Evolutionary conservation across 64 coral and sea anemone species (phyloP), one percentile per base, ranked within the genome.

Genomic region (Montipora cactus): DNA sequence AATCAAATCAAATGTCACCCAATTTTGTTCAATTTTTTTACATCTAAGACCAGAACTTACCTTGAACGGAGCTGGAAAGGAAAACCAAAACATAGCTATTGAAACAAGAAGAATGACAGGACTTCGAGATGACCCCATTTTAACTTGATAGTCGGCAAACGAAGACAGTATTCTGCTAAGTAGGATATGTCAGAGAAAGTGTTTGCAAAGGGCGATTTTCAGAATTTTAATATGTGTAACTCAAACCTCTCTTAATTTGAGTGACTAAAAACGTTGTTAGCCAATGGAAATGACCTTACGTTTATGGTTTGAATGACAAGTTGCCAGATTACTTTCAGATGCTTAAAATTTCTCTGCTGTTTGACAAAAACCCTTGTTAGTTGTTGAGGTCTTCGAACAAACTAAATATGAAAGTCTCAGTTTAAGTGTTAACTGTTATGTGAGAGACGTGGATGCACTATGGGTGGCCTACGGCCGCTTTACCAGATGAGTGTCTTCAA

Each of bases 1-100:
- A 2, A 37, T 37, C 2, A 0, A 37, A 37, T 37, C 37, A 37
- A 37, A 37, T 37, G 37, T 37, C 37, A 37, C 37, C 37, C 37
- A 37, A 37, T 37, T 37, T 37, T 37, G 37, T 37, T 37, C 37
- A 37, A 37, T 37, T 37, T 37, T 37, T 37, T 37, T 37, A 37
- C 37, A 37, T 37, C 37, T 0, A 37, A 37, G 0, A 37, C 37
- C 21, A 55, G 48, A 47, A 70, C 81, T 45, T 84, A 84, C 81
- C 81, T 84, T 70, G 59, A 84, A 70, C 5, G 23, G 37, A 48
- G 81, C 37, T 70, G 62, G 15, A 16, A 62, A 67, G 7, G 81
- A 70, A 62, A 84, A 49, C 18, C 49, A 37, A n/a, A 28, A 84
- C 6, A 84, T 14, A 20, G 19, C 44, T 6, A 47, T 19, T 11